Evolutionary conservation across 2,888 invertebrate species (phyloP).

Genomic region (Luperina nickerlii): DNA sequence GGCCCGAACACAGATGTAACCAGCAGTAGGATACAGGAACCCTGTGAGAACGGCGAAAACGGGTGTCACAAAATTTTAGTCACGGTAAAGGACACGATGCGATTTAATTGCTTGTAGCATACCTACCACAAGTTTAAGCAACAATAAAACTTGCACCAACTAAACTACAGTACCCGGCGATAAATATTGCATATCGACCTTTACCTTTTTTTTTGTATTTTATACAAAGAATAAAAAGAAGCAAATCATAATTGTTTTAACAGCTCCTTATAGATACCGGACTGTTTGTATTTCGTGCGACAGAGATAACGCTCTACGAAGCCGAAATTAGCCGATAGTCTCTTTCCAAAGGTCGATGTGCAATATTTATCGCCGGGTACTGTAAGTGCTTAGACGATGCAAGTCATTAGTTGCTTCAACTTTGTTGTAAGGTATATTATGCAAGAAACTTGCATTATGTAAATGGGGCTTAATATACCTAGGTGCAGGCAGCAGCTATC

Average conservation of each 20-base stretch:
- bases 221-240: too few species aligned
- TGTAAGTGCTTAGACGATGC: not conserved
- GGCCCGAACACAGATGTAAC: slow-evolving; percentile 93
- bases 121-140: not conserved
- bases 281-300: too few species aligned
- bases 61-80: not conserved
- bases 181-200: too few species aligned
- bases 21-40: slow-evolving; percentile 90
- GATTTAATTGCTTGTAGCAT: not conserved
- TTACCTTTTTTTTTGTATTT: too few species aligned
- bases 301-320: too few species aligned
- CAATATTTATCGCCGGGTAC: too few species aligned
- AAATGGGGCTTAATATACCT: not conserved
- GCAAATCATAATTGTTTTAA: too few species aligned
- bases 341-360: too few species aligned
- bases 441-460: not conserved
- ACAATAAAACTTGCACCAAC: not conserved
- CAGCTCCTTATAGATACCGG: too few species aligned
- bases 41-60: slow-evolving; percentile 77
- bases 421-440: not conserved
- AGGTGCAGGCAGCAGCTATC: not conserved
- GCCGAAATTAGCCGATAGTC: too few species aligned
- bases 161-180: too few species aligned
- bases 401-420: not conserved
- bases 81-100: not conserved